Evolutionary conservation across 2,797 vertebrate genomes (phyloP).

Genomic region (Thalassophryne amazonica): DNA sequence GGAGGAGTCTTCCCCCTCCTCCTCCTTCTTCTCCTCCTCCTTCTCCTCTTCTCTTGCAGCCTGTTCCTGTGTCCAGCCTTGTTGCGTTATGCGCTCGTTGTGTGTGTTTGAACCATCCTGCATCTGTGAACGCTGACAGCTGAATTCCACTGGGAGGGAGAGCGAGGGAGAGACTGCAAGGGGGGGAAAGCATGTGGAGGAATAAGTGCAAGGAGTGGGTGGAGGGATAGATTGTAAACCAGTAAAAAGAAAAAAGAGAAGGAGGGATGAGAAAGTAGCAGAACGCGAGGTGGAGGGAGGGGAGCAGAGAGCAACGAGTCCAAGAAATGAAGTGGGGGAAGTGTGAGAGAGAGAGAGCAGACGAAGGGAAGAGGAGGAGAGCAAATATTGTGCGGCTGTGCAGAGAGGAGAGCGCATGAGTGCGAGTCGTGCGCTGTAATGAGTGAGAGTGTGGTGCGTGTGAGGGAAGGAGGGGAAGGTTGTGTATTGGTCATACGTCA

Average conservation of each 20-base stretch:
- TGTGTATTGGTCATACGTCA: constrained; percentile 66
- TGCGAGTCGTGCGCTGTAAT: constrained; percentile 8
- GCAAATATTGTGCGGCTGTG: too few relatives aligned
- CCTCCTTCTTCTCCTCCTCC: constrained; percentile 26
- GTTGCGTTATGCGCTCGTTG: constrained; percentile 59
- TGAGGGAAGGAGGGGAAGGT: constrained; percentile 41
- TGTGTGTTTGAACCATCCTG: constrained; percentile 55
- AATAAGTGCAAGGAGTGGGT: constrained; percentile 51
- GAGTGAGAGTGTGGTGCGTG: background rate
- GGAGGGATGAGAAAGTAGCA: constrained; percentile 53
- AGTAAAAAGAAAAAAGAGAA: constrained; percentile 21
- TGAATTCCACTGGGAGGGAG: constrained; percentile 69
- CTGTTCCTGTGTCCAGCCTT: constrained; percentile 65
- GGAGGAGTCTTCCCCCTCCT: constrained; percentile 63
- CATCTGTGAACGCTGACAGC: constrained; percentile 72
- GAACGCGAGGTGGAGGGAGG: constrained; percentile 35
- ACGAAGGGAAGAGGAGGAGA: constrained; percentile 3
- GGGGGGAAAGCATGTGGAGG: constrained; percentile 47
- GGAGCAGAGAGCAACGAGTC: constrained; percentile 45
- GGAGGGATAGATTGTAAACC: constrained; percentile 13
- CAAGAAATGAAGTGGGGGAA: constrained; percentile 3
- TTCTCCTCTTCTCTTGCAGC: constrained; percentile 62
- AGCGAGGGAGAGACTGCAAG: constrained; percentile 48
- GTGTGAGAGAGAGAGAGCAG: constrained; percentile 20
- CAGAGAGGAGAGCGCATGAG: background rate